Percentiles rank a stretch among this genome's conserved stretches.
Conservation (phyloP, 2,888 invertebrate genomes). For the Cetonia aurata region DNA sequence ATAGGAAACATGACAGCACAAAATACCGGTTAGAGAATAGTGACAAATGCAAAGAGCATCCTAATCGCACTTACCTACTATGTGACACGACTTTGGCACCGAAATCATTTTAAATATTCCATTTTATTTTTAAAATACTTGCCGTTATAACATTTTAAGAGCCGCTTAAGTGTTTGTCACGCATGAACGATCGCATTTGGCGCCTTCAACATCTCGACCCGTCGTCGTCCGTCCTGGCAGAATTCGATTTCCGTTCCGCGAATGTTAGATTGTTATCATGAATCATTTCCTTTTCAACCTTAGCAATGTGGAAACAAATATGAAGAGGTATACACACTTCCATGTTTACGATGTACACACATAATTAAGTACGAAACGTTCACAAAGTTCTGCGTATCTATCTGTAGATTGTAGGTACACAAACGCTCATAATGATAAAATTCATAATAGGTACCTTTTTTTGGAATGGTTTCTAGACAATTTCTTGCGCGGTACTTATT, state of each 20-base stretch:
- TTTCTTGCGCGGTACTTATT: constrained; percentile 9
- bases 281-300: constrained; percentile 3
- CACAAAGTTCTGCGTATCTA: no score
- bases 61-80: constrained; percentile 14
- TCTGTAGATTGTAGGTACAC: no score
- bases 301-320: no score
- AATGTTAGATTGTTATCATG: background rate
- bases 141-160: background rate
- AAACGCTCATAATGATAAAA: no score
- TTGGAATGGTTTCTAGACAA: background rate
- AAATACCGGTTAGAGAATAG: background rate
- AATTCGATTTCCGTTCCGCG: no score
- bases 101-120: constrained; percentile 9
- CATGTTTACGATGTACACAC: no score
- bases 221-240: no score
- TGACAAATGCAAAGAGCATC: constrained; percentile 13
- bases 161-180: constrained; percentile 10
- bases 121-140: constrained; percentile 22
- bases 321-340: no score
- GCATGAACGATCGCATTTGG: background rate
- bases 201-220: background rate
- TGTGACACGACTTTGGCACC: constrained; percentile 14
- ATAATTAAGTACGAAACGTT: no score
- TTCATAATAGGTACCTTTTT: background rate
- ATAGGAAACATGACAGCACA: no score